These are phyloP conservation scores for Amia ocellicauda DNA, from an alignment of 2,113 vertebrate genomes.

Conservation along the genomic window DNA sequence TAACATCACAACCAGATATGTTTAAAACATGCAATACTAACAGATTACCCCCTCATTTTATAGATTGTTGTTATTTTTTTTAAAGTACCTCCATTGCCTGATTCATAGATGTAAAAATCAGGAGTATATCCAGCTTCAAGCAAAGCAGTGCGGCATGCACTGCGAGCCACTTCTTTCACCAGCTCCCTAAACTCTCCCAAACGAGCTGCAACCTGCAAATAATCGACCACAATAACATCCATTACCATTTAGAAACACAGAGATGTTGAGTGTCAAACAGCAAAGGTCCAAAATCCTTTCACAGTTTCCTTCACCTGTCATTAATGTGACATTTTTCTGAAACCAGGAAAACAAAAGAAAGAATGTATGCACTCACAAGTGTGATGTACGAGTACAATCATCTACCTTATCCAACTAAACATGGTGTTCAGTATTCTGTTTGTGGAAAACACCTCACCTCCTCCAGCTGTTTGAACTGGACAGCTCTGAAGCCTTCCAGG, in stretches of 20 bases:
- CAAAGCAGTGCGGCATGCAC: constrained; percentile 60
- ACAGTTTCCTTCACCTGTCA: too few relatives aligned
- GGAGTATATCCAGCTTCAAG: constrained; percentile 50
- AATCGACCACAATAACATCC: not conserved
- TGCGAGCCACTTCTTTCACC: constrained; percentile 68
- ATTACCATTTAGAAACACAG: not conserved
- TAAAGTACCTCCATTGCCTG: constrained; percentile 37
- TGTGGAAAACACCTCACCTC: constrained; percentile 54
- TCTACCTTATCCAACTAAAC: too few relatives aligned
- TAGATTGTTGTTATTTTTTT: too few relatives aligned
- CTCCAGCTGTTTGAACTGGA: constrained; percentile 57
- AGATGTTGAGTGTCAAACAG: not conserved
- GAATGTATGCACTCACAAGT: too few relatives aligned
- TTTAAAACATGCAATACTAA: too few relatives aligned
- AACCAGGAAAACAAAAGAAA: too few relatives aligned
- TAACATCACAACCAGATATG: too few relatives aligned
- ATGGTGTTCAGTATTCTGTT: too few relatives aligned
- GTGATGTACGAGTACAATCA: too few relatives aligned
- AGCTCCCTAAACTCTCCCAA: constrained; percentile 68
- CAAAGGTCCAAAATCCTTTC: too few relatives aligned
- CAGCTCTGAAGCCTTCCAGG: constrained; percentile 65
- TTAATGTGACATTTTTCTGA: too few relatives aligned
- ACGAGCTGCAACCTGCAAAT: constrained; percentile 55
- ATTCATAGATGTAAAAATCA: constrained; percentile 32
- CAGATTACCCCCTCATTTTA: too few relatives aligned